Conservation (phyloP, 2,113 vertebrate species). For the Manacus vitellinus region DNA sequence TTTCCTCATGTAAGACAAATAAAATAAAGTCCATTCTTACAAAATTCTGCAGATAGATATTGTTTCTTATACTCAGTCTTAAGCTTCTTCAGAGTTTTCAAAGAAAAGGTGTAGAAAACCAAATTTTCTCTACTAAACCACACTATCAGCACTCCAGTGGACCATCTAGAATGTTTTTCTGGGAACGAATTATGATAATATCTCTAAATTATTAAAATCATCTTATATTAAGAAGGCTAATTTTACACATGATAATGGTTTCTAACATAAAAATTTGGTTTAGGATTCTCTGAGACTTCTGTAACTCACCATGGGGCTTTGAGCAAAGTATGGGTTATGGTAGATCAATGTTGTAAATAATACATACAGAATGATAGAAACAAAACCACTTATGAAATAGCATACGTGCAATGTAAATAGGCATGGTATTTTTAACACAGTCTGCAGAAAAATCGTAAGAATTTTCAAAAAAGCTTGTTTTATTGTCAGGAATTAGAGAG, state of each 20-base stretch:
- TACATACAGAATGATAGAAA: not conserved
- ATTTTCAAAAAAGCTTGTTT: not conserved
- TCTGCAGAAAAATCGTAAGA: not conserved
- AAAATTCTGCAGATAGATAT: not conserved
- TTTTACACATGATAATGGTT: not conserved
- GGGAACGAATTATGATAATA: not conserved
- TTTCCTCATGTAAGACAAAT: not conserved
- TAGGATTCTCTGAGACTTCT: not conserved
- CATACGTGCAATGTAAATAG: not conserved
- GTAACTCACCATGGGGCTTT: not conserved
- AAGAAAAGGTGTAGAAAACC: not conserved
- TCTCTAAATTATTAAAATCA: not conserved
- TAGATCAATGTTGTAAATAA: not conserved
- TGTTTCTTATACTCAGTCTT: not conserved
- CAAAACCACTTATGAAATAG: not conserved
- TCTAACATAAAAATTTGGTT: not conserved
- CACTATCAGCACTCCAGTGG: not conserved
- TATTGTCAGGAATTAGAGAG: not conserved
- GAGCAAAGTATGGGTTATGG: not conserved
- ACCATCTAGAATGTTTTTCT: not conserved
- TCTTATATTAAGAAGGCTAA: not conserved
- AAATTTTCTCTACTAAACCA: not conserved
- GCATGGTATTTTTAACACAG: not conserved
- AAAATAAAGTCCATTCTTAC: not conserved
- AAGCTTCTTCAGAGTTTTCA: not conserved